Conservation (phyloP, 2,113 vertebrate genomes). For the Phylloscopus whistleri region DNA sequence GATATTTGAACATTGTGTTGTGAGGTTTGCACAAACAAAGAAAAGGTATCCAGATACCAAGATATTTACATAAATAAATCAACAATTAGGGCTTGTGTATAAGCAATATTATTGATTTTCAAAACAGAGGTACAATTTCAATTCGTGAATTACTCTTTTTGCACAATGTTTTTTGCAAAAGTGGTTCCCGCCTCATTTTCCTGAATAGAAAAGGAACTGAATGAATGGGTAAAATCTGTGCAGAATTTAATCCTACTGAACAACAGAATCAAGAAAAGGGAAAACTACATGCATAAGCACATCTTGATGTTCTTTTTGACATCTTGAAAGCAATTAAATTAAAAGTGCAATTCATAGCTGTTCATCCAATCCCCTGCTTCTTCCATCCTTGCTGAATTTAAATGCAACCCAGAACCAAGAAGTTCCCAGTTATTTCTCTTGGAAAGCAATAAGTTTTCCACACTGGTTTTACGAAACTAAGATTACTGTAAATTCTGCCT, state of each 20-base stretch:
- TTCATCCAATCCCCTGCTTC: not conserved
- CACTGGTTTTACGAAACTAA: not conserved
- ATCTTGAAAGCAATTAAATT: not conserved
- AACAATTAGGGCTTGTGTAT: not conserved
- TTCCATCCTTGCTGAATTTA: not conserved
- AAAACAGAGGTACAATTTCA: not conserved
- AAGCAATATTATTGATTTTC: constrained; percentile 23
- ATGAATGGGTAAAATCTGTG: not conserved
- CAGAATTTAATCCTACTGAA: not conserved
- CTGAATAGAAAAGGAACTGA: not conserved
- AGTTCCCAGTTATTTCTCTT: not conserved
- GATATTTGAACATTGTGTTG: constrained; percentile 16
- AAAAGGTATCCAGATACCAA: not conserved
- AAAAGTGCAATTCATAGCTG: not conserved
- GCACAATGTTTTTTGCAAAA: not conserved
- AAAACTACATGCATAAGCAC: not conserved
- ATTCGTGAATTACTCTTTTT: not conserved
- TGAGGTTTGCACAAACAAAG: not conserved
- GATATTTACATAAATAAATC: constrained; percentile 2
- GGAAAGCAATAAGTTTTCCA: not conserved
- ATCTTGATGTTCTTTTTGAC: not conserved
- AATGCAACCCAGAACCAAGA: not conserved
- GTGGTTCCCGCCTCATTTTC: not conserved
- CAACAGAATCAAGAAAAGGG: not conserved
- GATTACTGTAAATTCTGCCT: not conserved